These are phyloP conservation scores for Pherbina coryleti DNA, from an alignment of 2,888 invertebrate genomes.

Conservation along the genomic window DNA sequence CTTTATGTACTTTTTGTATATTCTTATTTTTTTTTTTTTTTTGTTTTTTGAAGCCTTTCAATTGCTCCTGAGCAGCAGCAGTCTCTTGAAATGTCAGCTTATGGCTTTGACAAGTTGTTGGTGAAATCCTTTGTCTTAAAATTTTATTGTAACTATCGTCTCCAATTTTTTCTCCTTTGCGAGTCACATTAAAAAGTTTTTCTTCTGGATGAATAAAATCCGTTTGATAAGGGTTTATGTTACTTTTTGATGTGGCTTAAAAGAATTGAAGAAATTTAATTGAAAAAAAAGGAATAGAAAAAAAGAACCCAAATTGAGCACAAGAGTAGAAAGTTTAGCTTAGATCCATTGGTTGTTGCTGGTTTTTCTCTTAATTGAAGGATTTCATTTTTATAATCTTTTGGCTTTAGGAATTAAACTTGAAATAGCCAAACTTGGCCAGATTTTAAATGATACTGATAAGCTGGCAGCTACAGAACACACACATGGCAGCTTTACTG, in stretches of 20 bases:
- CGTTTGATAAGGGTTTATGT: conserved; percentile 35
- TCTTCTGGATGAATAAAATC: conserved; percentile 25
- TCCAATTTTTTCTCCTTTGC: background rate
- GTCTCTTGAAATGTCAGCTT: conserved; percentile 30
- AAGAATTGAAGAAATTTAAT: conserved; percentile 28
- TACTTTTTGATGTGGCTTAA: conserved; percentile 29
- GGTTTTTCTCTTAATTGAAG: conserved; percentile 26
- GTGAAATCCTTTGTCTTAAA: conserved; percentile 32
- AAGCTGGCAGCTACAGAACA: conserved; percentile 8
- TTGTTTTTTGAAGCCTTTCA: background rate
- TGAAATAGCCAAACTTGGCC: conserved; percentile 13
- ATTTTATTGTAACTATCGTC: conserved; percentile 28
- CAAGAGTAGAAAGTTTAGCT: conserved; percentile 5
- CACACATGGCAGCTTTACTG: no score
- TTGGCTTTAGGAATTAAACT: conserved; percentile 19
- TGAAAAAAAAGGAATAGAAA: background rate
- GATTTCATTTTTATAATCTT: conserved; percentile 24
- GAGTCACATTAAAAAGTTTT: conserved; percentile 27
- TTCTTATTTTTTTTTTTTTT: no score
- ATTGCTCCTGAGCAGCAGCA: background rate
- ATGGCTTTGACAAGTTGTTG: conserved; percentile 34
- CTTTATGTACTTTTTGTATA: background rate
- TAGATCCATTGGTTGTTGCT: background rate
- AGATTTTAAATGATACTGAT: background rate
- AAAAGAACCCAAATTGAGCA: background rate